Evolutionary conservation across 92 coral and sea anemone genomes (phyloP), one percentile per base, ranked within the genome.

Genomic region (Chrysogorgia sp.): DNA sequence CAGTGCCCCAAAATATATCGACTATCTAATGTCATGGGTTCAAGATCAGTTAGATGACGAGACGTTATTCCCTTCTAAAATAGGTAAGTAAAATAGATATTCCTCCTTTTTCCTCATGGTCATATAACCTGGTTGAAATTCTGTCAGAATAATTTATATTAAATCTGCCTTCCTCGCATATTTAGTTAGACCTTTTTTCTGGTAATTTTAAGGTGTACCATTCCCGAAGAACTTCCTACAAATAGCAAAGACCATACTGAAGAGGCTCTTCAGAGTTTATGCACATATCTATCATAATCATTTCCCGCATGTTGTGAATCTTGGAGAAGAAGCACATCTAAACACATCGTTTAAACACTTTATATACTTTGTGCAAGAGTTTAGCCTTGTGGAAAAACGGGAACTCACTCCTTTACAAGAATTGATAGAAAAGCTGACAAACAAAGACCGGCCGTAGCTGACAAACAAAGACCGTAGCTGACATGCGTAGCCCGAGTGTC

Each of bases 271-370:
- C 86, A 79, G 99, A 83, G 97, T 96, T 8, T 96, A 96, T 49
- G 99, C 99, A 23, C 99, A 96, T 79, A 96, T 96, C 80, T 96
- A 96, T 62, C 97, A 96, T 67, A 96, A 96, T 35, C 99, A 96
- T 67, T 96, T 96, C 81, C 91, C 85, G 35, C 96, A 96, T 62
- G 96, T 96, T 10, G 99, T 96, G 7, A 86, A 88, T 56, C 92
- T 96, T n/a, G 99, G 99, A 34, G 99, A 96, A 75, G 99, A 96
- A 77, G 99, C 99, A 0, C 99, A 96, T 60, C 92, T 96, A 3
- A 96, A 96, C 86, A 96, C 99, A 15, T 96, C 99, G 20, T 96
- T 96, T 87, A 96, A 96, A 75, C 99, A 96, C 59, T 96, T 96
- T 82, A 96, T 96, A 66, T 96, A 75, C 82, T 96, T 96, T 68